Evolutionary conservation across 1,140 invertebrate genomes (phyloP).

Genomic region (Lucilia cuprina): DNA sequence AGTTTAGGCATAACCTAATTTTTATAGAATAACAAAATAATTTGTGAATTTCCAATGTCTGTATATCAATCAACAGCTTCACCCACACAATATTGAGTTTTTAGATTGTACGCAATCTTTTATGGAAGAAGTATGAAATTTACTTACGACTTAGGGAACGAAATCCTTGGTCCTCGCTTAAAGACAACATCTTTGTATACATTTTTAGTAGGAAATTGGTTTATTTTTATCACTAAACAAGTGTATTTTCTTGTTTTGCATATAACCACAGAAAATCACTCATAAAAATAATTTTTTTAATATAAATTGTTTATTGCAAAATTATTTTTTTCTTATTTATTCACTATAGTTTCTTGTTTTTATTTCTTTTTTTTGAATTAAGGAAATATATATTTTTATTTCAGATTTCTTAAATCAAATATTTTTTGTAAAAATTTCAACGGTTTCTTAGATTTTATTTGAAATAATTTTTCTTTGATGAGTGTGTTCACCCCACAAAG

Average conservation of each 20-base stretch:
- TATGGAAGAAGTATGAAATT: neutral
- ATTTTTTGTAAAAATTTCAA: neutral
- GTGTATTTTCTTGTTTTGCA: neutral
- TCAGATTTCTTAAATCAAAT: conserved; percentile 31
- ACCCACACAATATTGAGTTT: neutral
- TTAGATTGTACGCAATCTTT: too few relatives aligned
- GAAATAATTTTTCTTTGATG: conserved; percentile 30
- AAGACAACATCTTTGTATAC: conserved; percentile 57
- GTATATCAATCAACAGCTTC: neutral
- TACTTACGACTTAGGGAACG: conserved; percentile 62
- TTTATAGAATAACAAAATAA: too few relatives aligned
- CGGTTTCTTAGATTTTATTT: conserved; percentile 43
- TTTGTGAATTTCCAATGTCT: too few relatives aligned
- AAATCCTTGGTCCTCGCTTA: conserved; percentile 63
- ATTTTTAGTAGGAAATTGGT: neutral
- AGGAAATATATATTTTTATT: conserved; percentile 26
- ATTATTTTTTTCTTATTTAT: neutral
- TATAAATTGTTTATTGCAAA: neutral
- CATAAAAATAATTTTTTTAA: neutral
- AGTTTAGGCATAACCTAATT: too few relatives aligned
- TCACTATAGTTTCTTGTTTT: neutral
- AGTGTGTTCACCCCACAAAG: conserved; percentile 61
- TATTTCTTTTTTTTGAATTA: neutral
- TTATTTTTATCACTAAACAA: neutral
- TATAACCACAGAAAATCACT: neutral